phyloP scores from a whole-genome alignment of 2,888 invertebrate species.

The Nematopogon swammerdamellus region DNA sequence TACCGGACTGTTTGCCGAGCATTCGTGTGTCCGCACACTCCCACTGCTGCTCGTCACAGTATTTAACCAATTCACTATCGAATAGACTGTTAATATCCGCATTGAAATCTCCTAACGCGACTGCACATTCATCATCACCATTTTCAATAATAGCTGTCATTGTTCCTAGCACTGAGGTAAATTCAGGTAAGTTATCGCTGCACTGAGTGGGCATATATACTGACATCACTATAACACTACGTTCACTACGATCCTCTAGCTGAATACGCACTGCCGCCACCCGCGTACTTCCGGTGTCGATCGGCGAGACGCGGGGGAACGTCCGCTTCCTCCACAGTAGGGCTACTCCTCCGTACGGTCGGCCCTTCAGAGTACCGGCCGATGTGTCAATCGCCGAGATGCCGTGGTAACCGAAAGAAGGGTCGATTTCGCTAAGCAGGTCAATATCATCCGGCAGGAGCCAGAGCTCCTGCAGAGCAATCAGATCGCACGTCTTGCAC shows the following conservation, averaged over 20 bases:
- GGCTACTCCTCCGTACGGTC: slow-evolving; percentile 9
- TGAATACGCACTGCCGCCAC: slow-evolving; percentile 10
- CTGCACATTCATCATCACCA: background rate
- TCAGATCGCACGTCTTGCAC: slow-evolving; percentile 9
- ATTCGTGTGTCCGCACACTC: background rate
- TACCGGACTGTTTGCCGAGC: background rate
- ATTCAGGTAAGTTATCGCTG: slow-evolving; percentile 9
- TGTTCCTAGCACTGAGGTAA: slow-evolving; percentile 2
- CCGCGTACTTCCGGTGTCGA: slow-evolving; percentile 11
- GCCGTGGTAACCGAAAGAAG: background rate
- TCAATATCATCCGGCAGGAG: slow-evolving; percentile 1
- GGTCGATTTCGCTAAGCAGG: background rate
- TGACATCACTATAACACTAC: slow-evolving; percentile 10
- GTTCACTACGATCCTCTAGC: slow-evolving; percentile 3
- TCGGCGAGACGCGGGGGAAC: slow-evolving; percentile 5
- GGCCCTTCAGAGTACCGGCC: background rate
- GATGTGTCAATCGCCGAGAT: slow-evolving; percentile 4
- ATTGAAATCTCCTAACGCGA: background rate
- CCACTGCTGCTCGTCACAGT: background rate
- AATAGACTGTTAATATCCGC: background rate
- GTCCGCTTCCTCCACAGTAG: slow-evolving; percentile 9
- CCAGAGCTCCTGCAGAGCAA: slow-evolving; percentile 14
- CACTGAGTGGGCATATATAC: slow-evolving; percentile 16
- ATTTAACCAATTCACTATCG: background rate
- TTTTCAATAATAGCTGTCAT: background rate